These are phyloP conservation scores for Dasyurus viverrinus DNA, from an alignment of 2,113 vertebrate species.

Conservation along the genomic window DNA sequence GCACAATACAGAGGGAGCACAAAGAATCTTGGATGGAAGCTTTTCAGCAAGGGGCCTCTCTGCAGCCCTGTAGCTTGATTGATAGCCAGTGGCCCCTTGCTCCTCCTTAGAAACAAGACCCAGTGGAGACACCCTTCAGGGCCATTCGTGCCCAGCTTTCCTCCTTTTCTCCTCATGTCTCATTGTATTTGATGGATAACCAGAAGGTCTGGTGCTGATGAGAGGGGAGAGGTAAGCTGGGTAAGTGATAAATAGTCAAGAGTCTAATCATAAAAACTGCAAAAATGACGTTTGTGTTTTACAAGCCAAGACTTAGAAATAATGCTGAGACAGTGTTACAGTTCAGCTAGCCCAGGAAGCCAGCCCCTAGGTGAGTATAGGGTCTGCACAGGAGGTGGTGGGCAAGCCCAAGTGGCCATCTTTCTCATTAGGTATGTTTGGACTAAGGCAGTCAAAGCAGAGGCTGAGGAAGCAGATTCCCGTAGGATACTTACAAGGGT, in stretches of 20 bases:
- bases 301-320: neutral
- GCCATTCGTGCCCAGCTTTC: neutral
- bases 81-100: neutral
- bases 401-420: neutral
- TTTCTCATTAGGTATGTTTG: neutral
- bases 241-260: neutral
- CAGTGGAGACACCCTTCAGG: neutral
- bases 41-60: neutral
- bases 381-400: neutral
- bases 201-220: neutral
- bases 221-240: neutral
- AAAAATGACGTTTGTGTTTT: neutral
- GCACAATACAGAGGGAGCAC: neutral
- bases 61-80: neutral
- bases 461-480: neutral
- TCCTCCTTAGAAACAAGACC: neutral
- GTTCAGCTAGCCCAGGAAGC: neutral
- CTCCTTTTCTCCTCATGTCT: neutral
- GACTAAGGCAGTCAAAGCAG: neutral
- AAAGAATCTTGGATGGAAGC: neutral
- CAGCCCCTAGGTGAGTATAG: neutral
- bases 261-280: neutral
- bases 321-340: neutral
- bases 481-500: neutral
- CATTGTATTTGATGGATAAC: neutral